These are phyloP conservation scores for Peromyscus maniculatus DNA, from an alignment of 2,113 vertebrate genomes.

Conservation along the genomic window DNA sequence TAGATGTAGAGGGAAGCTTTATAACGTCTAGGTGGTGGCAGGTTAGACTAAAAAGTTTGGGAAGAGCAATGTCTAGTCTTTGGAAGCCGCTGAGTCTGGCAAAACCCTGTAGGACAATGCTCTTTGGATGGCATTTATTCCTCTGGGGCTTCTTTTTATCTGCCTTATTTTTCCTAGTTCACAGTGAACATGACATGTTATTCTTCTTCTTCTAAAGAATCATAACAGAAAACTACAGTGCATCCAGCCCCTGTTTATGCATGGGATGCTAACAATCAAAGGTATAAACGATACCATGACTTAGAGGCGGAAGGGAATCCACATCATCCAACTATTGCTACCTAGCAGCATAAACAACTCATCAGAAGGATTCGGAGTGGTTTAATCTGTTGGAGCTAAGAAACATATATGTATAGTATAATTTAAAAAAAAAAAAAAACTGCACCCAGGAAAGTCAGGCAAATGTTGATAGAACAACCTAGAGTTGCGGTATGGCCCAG, in stretches of 20 bases:
- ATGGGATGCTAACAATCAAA: neutral
- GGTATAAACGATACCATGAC: neutral
- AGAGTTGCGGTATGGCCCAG: neutral
- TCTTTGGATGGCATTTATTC: neutral
- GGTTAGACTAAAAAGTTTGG: neutral
- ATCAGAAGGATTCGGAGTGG: neutral
- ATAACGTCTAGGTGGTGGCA: neutral
- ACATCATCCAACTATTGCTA: neutral
- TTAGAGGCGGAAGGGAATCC: neutral
- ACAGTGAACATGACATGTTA: neutral
- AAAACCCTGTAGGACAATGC: neutral
- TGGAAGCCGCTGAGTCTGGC: neutral
- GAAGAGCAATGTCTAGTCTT: no score
- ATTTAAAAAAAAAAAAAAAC: neutral
- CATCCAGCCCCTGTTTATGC: neutral
- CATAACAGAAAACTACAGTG: neutral
- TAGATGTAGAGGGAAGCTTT: neutral
- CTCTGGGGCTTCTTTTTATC: neutral
- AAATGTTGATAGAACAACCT: neutral
- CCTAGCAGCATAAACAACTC: neutral
- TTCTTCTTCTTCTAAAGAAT: neutral
- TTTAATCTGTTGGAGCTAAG: conserved; percentile 14
- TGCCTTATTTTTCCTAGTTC: neutral
- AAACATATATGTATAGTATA: neutral
- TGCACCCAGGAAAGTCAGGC: neutral